Evolutionary conservation across 2,888 invertebrate genomes (phyloP).

Genomic region (Junonia oenone): DNA sequence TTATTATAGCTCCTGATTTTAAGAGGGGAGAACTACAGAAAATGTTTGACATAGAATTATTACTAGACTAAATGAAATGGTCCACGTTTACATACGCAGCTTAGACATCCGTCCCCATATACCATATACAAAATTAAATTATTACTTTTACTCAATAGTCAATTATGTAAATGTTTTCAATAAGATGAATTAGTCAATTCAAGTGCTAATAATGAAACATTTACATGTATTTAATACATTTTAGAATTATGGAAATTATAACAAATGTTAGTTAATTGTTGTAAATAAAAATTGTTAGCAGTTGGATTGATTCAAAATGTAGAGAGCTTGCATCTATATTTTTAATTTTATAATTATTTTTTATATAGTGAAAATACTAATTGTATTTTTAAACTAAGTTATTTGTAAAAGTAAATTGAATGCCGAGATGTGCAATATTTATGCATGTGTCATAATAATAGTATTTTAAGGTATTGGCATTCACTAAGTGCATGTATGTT

Average conservation of each 20-base stretch:
- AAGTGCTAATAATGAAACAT: neutral
- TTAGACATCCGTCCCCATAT: constrained; percentile 47
- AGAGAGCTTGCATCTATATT: neutral
- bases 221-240: too few relatives aligned
- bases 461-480: constrained; percentile 11
- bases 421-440: constrained; percentile 18
- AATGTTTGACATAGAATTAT: constrained; percentile 70
- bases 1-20: constrained; percentile 67
- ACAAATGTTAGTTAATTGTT: too few relatives aligned
- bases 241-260: too few relatives aligned
- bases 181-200: neutral
- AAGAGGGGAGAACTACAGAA: constrained; percentile 68
- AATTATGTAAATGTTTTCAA: neutral
- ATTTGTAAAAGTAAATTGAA: constrained; percentile 4
- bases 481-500: constrained; percentile 15
- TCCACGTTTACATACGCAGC: constrained; percentile 36
- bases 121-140: constrained; percentile 14
- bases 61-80: constrained; percentile 57
- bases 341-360: neutral
- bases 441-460: constrained; percentile 9
- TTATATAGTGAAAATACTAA: neutral
- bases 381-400: neutral
- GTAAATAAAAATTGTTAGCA: too few relatives aligned
- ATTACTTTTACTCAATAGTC: neutral
- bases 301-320: neutral